phyloP scores from a whole-genome alignment of 2,888 invertebrate genomes.

The Cataglyphis livida region DNA sequence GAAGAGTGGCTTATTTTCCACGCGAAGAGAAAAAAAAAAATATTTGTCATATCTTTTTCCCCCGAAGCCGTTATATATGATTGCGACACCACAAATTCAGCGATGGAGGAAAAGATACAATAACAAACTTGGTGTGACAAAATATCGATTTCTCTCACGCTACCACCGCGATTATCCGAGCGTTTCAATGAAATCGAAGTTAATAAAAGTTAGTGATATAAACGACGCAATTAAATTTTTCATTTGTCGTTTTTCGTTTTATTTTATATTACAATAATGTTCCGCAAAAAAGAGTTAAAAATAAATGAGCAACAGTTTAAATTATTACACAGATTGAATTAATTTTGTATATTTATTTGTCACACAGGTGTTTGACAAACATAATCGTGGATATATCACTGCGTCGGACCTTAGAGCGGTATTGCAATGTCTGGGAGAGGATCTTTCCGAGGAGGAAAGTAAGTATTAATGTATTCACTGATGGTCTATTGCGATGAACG shows the following conservation, averaged over 20 bases:
- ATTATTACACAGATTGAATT: background rate
- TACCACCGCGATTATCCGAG: background rate
- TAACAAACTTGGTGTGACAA: background rate
- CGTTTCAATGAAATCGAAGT: background rate
- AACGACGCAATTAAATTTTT: background rate
- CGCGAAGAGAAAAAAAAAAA: constrained; percentile 28
- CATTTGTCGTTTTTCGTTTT: background rate
- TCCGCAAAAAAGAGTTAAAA: background rate
- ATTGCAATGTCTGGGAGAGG: constrained; percentile 95
- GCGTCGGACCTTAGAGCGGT: constrained; percentile 95
- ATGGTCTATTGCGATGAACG: background rate
- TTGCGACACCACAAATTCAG: background rate
- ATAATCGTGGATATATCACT: constrained; percentile 96
- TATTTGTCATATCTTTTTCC: constrained; percentile 1
- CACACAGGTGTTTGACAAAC: constrained; percentile 92
- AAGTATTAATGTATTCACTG: constrained; percentile 83
- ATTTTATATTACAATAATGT: background rate
- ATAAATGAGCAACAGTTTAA: background rate
- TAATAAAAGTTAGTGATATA: background rate
- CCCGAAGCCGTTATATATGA: background rate
- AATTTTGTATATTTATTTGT: constrained; percentile 57
- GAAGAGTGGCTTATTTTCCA: background rate
- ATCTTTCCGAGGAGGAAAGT: constrained; percentile 96
- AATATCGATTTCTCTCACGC: constrained; percentile 5
- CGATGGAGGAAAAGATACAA: background rate